Percentiles rank a stretch among this genome's conserved stretches.
These are phyloP conservation scores for Serrognathus titanus DNA, from an alignment of 2,888 invertebrate species.

Conservation along the genomic window DNA sequence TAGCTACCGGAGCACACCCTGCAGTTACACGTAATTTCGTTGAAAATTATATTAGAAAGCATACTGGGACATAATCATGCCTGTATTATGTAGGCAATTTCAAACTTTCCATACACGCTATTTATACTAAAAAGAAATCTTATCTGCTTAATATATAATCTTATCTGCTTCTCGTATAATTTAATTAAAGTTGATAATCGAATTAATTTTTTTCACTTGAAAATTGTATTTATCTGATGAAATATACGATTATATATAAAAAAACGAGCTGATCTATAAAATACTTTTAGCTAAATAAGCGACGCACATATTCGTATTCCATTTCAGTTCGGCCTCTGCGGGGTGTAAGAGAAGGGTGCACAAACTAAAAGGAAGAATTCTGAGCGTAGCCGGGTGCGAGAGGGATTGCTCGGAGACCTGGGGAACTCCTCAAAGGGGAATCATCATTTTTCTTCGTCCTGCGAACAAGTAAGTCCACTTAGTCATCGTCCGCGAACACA, in stretches of 20 bases:
- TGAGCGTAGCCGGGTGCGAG: conserved; percentile 38
- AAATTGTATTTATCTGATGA: too few species aligned
- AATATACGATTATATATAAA: too few species aligned
- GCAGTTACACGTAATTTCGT: conserved; percentile 30
- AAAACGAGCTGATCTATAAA: too few species aligned
- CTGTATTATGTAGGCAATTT: conserved; percentile 19
- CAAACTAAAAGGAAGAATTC: conserved; percentile 40
- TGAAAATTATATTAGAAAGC: conserved; percentile 28
- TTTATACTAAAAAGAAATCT: conserved; percentile 7
- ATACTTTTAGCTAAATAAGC: neutral
- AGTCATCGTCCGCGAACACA: conserved; percentile 49
- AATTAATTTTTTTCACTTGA: too few species aligned
- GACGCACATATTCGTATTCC: conserved; percentile 20
- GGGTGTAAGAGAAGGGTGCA: conserved; percentile 28
- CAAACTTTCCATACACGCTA: conserved; percentile 9
- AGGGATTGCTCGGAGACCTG: conserved; percentile 42
- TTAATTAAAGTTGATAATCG: neutral
- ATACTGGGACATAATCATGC: conserved; percentile 31
- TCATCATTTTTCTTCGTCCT: conserved; percentile 55
- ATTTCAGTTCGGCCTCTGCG: conserved; percentile 22
- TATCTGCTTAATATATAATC: conserved; percentile 8
- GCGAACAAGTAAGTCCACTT: conserved; percentile 56
- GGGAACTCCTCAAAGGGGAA: conserved; percentile 49
- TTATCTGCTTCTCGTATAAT: conserved; percentile 9
- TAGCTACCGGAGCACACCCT: conserved; percentile 27